Base-by-base conservation (phyloP, 2,888 invertebrate genomes). In the Clunio marinus region DNA sequence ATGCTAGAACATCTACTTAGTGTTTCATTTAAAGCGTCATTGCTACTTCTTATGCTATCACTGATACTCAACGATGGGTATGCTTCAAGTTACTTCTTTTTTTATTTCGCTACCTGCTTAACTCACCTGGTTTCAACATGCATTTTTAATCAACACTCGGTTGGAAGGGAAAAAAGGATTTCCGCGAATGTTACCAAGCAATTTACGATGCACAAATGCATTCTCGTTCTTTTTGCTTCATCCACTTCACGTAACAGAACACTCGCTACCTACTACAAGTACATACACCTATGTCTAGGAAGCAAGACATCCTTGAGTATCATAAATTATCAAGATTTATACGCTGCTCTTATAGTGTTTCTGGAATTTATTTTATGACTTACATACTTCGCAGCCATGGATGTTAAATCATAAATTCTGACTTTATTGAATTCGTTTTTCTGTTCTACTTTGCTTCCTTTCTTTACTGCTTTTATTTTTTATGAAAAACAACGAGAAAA, bases 321-420 rank as follows among this genome's bases (percentile, higher is more conserved):
- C 46, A 66, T 66, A 66, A 66, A 66, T 66, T 66, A 55, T 55
- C 46, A 55, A 66, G 66, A 66, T 66, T 66, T 66, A 66, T 66
- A 46, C 46, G 37, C 25, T 41, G 45, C 63, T 63, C 63, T 27
- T 57, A 57, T 27, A 45, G 63, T 46, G 28, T 55, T 45, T 66
- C 55, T 66, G 20, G 45, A 66, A 28, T 32, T 51, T 32, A 35
- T 51, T 45, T 51, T 66, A 55, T 55, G 66, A 55, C 32, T 32
- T n/a, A 55, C 46, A 66, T 55, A 37, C 60, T 37, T 37, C 28
- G 60, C 60, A 60, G 37, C 28, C 35, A 57, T 60, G 37, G 27
- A 46, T 20, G 51, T 17, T 65, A 24, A 7, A 35, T 66, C 51
- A 55, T 66, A 66, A 66, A 66, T 51, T 65, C 46, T 28, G 51